Conservation (phyloP, 2,113 vertebrate species). For the Labrus mixtus region DNA sequence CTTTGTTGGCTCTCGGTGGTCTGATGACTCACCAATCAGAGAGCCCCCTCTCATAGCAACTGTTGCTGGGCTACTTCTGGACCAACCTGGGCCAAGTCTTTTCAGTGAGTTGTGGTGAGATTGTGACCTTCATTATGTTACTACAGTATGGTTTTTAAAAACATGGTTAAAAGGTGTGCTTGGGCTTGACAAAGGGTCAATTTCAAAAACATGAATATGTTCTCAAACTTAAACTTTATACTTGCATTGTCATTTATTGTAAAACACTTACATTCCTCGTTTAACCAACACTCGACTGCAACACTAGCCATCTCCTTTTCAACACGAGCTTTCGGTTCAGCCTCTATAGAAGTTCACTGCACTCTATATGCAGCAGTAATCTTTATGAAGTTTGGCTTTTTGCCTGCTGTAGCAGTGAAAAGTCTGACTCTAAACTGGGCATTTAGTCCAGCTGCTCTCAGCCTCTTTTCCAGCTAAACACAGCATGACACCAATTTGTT, state of each 20-base stretch:
- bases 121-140: too few species aligned
- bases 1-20: too few species aligned
- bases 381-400: slow-evolving; percentile 12
- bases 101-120: too few species aligned
- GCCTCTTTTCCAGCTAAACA: slow-evolving; percentile 43
- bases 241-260: not conserved
- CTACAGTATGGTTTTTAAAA: too few species aligned
- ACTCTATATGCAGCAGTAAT: not conserved
- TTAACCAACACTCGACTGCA: not conserved
- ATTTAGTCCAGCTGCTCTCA: slow-evolving; percentile 31
- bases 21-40: too few species aligned
- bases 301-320: not conserved
- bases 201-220: not conserved
- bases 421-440: slow-evolving; percentile 27
- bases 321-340: not conserved
- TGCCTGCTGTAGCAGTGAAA: slow-evolving; percentile 19
- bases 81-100: too few species aligned
- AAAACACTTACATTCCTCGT: not conserved
- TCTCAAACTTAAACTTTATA: not conserved
- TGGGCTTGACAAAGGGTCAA: not conserved
- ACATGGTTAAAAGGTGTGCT: too few species aligned
- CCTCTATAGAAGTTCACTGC: not conserved
- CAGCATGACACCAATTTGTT: slow-evolving; percentile 59
- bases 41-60: too few species aligned
- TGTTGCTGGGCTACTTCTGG: too few species aligned